Evolutionary conservation across 2,888 invertebrate species (phyloP).

Genomic region (Poecilobothrus nobilitatus): DNA sequence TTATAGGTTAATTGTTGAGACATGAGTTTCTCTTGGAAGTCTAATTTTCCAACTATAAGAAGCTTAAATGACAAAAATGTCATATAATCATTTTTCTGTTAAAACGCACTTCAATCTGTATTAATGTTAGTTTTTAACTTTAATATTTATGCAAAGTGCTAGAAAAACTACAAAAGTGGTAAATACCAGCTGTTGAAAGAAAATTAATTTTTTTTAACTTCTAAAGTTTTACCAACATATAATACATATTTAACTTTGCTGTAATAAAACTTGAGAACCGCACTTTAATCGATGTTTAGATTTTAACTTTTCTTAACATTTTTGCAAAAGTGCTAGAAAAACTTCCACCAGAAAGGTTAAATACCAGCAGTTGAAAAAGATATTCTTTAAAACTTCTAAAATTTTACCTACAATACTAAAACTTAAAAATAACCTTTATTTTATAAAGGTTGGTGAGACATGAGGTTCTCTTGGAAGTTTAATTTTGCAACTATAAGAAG

Average conservation of each 20-base stretch:
- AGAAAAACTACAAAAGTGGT: conserved; percentile 21
- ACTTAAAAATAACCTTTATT: too few species aligned
- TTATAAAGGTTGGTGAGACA: too few species aligned
- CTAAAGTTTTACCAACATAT: conserved; percentile 33
- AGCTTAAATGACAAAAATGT: conserved; percentile 12
- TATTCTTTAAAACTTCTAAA: too few species aligned
- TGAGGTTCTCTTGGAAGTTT: too few species aligned
- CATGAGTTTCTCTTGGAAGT: too few species aligned
- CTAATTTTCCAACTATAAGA: conserved; percentile 18
- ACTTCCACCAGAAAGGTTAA: conserved; percentile 9
- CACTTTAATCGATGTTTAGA: conserved; percentile 24
- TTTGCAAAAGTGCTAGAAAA: conserved; percentile 39
- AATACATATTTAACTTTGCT: not conserved
- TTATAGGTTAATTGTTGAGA: too few species aligned
- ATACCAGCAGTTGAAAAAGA: conserved; percentile 6
- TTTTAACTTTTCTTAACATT: conserved; percentile 22
- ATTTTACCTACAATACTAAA: too few species aligned
- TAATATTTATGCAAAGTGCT: conserved; percentile 26
- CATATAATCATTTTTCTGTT: not conserved
- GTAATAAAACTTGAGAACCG: conserved; percentile 13
- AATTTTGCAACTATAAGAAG: conserved; percentile 19
- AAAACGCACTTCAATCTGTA: conserved; percentile 23
- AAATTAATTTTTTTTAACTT: conserved; percentile 25
- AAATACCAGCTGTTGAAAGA: conserved; percentile 30
- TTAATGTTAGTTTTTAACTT: conserved; percentile 9